A percentile compares a stretch with the other conserved stretches of the same genome.
These are phyloP conservation scores for Ischnus inquisitorius DNA, from an alignment of 2,888 invertebrate genomes.

Conservation along the genomic window DNA sequence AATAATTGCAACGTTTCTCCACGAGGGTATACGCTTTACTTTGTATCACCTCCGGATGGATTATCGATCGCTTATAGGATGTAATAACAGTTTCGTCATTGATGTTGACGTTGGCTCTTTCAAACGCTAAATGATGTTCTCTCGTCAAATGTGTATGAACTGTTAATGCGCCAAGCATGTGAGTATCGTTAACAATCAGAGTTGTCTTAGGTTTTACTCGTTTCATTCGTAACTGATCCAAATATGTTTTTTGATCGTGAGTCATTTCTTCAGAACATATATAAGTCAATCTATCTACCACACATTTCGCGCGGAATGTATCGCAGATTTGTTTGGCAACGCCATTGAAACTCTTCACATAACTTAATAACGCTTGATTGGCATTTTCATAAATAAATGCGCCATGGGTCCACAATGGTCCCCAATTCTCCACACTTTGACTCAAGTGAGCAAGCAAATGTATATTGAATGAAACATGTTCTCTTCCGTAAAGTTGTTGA, in stretches of 20 bases:
- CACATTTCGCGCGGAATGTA: slow-evolving; percentile 39
- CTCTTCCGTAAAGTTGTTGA: slow-evolving; percentile 35
- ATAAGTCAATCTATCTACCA: slow-evolving; percentile 10
- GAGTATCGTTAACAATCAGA: neutral
- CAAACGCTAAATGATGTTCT: neutral
- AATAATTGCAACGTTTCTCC: slow-evolving; percentile 55
- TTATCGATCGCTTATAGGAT: no score
- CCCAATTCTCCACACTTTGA: slow-evolving; percentile 52
- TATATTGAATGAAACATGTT: slow-evolving; percentile 56
- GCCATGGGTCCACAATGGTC: slow-evolving; percentile 61
- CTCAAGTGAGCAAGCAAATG: slow-evolving; percentile 57
- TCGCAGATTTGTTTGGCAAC: slow-evolving; percentile 56
- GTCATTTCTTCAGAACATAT: slow-evolving; percentile 31
- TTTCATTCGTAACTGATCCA: neutral
- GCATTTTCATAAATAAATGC: no score
- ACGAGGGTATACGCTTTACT: slow-evolving; percentile 39
- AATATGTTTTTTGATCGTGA: slow-evolving; percentile 32
- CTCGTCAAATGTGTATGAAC: neutral
- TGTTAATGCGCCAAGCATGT: neutral
- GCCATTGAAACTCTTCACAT: slow-evolving; percentile 52
- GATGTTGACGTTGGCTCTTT: neutral
- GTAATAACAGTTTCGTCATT: neutral
- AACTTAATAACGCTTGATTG: no score
- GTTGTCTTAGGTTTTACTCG: no score
- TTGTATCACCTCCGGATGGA: no score